Evolutionary conservation across 2,888 invertebrate genomes (phyloP).

Genomic region (Ormyrus rosae): DNA sequence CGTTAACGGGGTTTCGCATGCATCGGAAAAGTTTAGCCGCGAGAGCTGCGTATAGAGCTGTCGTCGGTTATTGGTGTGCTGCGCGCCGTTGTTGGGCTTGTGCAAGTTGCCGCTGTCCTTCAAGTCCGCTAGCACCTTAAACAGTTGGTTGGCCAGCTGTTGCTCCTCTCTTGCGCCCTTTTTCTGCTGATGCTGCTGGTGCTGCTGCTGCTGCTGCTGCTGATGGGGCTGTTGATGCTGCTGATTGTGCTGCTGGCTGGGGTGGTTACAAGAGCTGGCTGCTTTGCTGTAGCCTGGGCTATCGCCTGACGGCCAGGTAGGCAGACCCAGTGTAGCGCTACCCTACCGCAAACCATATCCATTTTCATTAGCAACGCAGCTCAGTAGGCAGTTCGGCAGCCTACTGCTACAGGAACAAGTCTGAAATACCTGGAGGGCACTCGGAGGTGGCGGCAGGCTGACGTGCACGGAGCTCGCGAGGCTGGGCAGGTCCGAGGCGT

Average conservation of each 20-base stretch:
- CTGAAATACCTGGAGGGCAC: constrained; percentile 31
- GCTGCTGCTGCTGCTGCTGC: constrained; percentile 2
- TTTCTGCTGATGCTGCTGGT: constrained; percentile 17
- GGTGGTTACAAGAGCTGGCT: constrained; percentile 32
- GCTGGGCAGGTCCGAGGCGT: constrained; percentile 8
- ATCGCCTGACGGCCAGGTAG: constrained; percentile 58
- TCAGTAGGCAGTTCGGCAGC: not conserved
- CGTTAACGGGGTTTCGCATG: constrained; percentile 43
- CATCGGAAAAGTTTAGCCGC: constrained; percentile 49
- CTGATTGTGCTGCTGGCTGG: constrained; percentile 52
- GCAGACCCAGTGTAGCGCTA: constrained; percentile 53
- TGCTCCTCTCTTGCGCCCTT: not conserved
- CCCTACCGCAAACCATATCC: constrained; percentile 48
- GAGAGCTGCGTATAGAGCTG: constrained; percentile 48
- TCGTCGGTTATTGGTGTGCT: constrained; percentile 36
- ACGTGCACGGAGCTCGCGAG: constrained; percentile 24
- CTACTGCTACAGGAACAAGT: not conserved
- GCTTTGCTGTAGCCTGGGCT: constrained; percentile 65
- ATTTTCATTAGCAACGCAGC: constrained; percentile 9
- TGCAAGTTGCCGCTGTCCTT: constrained; percentile 57
- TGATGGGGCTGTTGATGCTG: constrained; percentile 26
- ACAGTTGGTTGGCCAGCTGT: constrained; percentile 25
- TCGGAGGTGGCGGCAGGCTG: constrained; percentile 17
- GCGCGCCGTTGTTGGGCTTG: constrained; percentile 34
- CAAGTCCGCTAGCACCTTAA: constrained; percentile 40